These are phyloP conservation scores for Schizaphis graminum DNA, from an alignment of 2,888 invertebrate genomes.

Conservation along the genomic window DNA sequence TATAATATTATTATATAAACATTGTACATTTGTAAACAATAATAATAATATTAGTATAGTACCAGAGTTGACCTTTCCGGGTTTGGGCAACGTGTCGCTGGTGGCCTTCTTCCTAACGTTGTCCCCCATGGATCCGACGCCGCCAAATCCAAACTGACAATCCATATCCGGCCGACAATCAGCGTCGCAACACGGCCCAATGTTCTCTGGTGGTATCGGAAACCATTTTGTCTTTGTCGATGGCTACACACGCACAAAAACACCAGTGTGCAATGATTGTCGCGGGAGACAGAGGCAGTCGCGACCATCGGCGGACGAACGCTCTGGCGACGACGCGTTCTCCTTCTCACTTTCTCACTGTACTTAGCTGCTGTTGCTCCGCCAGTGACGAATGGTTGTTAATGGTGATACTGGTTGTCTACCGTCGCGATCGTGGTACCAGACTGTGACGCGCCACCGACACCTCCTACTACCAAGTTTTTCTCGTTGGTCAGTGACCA, in stretches of 20 bases:
- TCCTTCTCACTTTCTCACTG: too few relatives aligned
- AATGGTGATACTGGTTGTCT: not conserved
- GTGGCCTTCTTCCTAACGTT: conserved; percentile 52
- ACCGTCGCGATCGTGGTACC: not conserved
- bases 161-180: conserved; percentile 63
- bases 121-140: conserved; percentile 65
- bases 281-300: not conserved
- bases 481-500: not conserved
- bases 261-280: not conserved
- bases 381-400: not conserved
- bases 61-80: conserved; percentile 79
- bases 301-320: not conserved
- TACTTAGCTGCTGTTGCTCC: not conserved
- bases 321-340: not conserved
- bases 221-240: not conserved
- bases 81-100: conserved; percentile 76
- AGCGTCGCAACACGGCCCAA: not conserved
- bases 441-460: not conserved
- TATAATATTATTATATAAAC: not conserved
- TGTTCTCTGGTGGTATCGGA: not conserved
- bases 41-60: conserved; percentile 67
- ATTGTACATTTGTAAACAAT: not conserved
- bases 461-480: not conserved
- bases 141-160: conserved; percentile 67
- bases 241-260: not conserved